Evolutionary conservation across 2,888 invertebrate genomes (phyloP).

Genomic region (Tupiocoris notatus): DNA sequence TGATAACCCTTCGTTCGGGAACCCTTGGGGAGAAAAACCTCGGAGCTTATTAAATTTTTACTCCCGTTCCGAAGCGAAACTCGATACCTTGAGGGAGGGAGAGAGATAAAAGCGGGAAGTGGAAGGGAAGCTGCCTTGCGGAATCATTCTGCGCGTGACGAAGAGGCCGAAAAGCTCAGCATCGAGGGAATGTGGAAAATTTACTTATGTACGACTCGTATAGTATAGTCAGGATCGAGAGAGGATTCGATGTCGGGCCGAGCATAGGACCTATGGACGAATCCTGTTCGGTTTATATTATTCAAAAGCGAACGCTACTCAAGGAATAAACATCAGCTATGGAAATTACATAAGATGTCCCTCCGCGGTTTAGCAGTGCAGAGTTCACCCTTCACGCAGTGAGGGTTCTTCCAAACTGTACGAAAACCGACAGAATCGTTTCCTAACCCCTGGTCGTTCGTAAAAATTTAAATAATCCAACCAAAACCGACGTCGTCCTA

Average conservation of each 20-base stretch:
- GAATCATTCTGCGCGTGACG: conserved; percentile 11
- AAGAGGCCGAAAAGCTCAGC: conserved; percentile 13
- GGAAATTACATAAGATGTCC: conserved; percentile 43
- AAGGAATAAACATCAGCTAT: conserved; percentile 44
- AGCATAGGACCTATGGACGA: conserved; percentile 34
- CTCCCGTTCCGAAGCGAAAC: neutral
- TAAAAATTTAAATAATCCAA: neutral
- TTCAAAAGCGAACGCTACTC: conserved; percentile 33
- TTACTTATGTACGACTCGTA: conserved; percentile 34
- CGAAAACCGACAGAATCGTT: neutral
- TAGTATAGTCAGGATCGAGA: conserved; percentile 17
- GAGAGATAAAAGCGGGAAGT: neutral
- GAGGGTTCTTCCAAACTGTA: neutral
- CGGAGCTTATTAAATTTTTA: conserved; percentile 17
- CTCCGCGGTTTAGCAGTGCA: neutral
- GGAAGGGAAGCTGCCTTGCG: neutral
- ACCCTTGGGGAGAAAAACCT: neutral
- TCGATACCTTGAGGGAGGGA: neutral
- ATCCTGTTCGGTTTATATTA: conserved; percentile 21
- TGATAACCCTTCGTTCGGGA: neutral
- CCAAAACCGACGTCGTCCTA: neutral
- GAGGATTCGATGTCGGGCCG: no score
- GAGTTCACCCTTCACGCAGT: no score
- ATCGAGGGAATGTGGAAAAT: conserved; percentile 2
- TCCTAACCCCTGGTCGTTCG: neutral